phyloP scores from a whole-genome alignment of 2,113 vertebrate genomes.

The Hydrochoerus hydrochaeris region DNA sequence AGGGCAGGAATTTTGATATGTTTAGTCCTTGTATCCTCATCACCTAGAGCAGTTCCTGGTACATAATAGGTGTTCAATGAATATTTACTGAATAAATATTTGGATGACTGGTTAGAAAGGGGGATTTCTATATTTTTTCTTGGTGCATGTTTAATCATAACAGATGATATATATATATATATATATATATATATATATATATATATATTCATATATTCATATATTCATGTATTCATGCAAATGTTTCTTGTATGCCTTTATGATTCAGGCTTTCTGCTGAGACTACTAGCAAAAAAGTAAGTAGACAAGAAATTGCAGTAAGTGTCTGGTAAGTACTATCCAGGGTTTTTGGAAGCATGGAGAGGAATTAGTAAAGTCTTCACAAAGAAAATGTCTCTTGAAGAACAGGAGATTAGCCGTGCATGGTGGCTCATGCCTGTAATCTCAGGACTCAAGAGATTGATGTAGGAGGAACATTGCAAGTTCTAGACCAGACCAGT shows the following conservation, averaged over 20 bases:
- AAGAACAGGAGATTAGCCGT: not conserved
- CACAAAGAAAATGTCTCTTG: not conserved
- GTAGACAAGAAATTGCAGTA: constrained; percentile 12
- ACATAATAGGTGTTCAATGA: constrained; percentile 5
- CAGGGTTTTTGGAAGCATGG: not conserved
- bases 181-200: not conserved
- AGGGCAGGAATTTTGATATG: not conserved
- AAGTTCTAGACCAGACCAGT: no score
- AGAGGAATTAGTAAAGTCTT: constrained; percentile 25
- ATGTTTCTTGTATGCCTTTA: constrained; percentile 18
- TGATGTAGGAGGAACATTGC: no score
- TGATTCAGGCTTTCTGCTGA: not conserved
- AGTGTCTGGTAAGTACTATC: not conserved
- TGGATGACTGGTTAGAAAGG: not conserved
- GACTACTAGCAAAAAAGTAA: constrained; percentile 13
- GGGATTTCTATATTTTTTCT: not conserved
- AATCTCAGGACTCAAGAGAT: no score
- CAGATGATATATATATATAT: not conserved
- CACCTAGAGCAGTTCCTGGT: not conserved
- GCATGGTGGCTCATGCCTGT: no score
- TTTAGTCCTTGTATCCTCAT: not conserved
- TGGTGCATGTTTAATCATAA: constrained; percentile 11
- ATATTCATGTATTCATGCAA: not conserved
- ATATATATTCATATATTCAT: not conserved
- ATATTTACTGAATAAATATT: constrained; percentile 34